Base-by-base conservation (phyloP, 2,797 vertebrate species). In the Mareca strepera region DNA sequence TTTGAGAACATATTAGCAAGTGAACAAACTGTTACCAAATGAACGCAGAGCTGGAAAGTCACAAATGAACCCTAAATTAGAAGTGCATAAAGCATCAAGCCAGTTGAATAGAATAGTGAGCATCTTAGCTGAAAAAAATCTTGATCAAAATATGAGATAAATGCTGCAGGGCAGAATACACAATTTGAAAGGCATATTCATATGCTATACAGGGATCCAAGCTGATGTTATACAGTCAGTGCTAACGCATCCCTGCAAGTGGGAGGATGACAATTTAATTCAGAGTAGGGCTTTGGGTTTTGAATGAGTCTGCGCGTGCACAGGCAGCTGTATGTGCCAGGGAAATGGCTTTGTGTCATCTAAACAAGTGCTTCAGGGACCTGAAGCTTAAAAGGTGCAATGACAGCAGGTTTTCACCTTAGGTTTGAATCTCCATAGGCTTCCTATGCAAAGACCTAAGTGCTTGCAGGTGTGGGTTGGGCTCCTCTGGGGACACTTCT, bases 181-280 rank as follows among this genome's bases (percentile, higher is more conserved):
- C 79, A 82, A 86, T 91, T 96, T 96, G 74, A 90, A 95, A 93
- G 76, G 46, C 91, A 93, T 91, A 76, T 94, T 95, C 91, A 83
- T 91, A 89, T 39, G 89, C 94, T 95, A 63, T 64, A 91, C 84
- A 86, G 86, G 70, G 63, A 69, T 77, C 53, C 2, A 29, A 92
- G 87, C 88, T 94, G 95, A 96, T 96, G 89, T 94, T 92, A 95
- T 81, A 55, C 85, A 92, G 94, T 94, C 92, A 79, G 62, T 87
- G 78, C 78, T 94, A 92, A 87, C 74, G 76, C 53, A 89, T 93
- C 93, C 83, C 89, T 59, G 75, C 69, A 84, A 95, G 95, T 93
- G 84, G 93, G 92, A 95, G 92, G 91, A 87, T 92, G 91, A 87
- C 92, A 92, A 81, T 89, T 81, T 89, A 91, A 95, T 94, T 95